Conservation (phyloP, 35 echinoderm and acorn worm species). For the Eucidaris tribuloides region DNA sequence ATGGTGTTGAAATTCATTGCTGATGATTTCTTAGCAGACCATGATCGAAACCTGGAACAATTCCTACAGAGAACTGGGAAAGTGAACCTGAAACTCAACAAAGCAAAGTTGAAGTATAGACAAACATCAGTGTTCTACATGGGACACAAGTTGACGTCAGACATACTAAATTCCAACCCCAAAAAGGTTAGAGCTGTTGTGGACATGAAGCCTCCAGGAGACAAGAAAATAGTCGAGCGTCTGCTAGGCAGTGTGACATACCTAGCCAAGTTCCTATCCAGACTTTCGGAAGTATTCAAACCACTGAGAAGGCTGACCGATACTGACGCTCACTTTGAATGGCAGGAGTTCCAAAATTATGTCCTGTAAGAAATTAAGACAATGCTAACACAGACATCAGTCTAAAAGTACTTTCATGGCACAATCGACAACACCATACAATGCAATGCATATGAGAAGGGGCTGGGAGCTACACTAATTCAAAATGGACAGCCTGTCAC, state of each 20-base stretch:
- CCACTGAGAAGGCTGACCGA: constrained; percentile 24
- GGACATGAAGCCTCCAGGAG: neutral
- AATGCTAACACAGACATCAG: constrained; percentile 28
- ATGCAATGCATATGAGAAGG: constrained; percentile 59
- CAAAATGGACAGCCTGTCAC: constrained; percentile 59
- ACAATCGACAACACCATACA: constrained; percentile 53
- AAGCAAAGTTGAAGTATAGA: constrained; percentile 1
- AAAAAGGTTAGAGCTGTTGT: constrained; percentile 8
- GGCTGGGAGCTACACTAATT: constrained; percentile 52
- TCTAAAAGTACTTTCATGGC: constrained; percentile 55
- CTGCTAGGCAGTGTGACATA: constrained; percentile 40
- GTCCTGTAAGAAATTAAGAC: constrained; percentile 42
- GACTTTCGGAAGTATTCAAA: constrained; percentile 8
- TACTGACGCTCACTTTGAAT: constrained; percentile 29
- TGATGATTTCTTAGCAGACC: constrained; percentile 38
- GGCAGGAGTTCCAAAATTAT: constrained; percentile 40
- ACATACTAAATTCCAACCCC: constrained; percentile 35
- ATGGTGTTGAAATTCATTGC: constrained; percentile 17
- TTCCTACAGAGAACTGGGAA: neutral
- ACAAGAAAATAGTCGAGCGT: constrained; percentile 26
- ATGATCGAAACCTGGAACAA: neutral
- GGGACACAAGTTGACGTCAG: constrained; percentile 15
- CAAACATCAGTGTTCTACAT: constrained; percentile 36
- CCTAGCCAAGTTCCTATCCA: constrained; percentile 9
- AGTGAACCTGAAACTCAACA: constrained; percentile 32